Evolutionary conservation across 37 sponge, comb jelly and placozoan species (phyloP), one percentile per base, ranked within the genome.

Genomic region (Ianthella basta): DNA sequence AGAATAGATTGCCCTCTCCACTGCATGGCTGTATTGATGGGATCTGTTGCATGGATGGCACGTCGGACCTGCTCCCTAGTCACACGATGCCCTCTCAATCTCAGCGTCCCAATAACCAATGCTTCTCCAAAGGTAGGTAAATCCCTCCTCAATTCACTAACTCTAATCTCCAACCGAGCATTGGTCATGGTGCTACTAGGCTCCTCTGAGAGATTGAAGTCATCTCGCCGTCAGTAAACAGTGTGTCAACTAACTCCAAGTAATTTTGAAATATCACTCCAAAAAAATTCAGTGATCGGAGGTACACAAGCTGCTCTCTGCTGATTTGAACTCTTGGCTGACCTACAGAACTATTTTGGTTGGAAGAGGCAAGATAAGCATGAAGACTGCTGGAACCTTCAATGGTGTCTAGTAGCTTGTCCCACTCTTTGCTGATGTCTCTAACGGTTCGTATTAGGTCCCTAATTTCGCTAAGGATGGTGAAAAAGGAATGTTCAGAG

Each of bases 211-310:
- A 80, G 55, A 29, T 73, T 82, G 60, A 69, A 90, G 30, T 90
- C 91, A 25, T 55, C 32, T 35, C 85, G 32, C 34, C 89, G 37
- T 8, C 89, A 41, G 50, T 84, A 89, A 8, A 89, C 39, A 8
- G 89, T 89, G 85, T 84, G 80, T 23, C 53, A 13, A 16, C 85
- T 84, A 4, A 89, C 83, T 33, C 85, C 85, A 10, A 89, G 55
- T 35, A 89, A 29, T 30, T 10, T 29, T 36, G 90, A 86, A 74
- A 89, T 89, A 27, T 56, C 66, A 61, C 32, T 80, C 89, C 89
- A 89, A 73, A 53, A 80, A 89, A 89, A 23, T 64, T 70, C 44
- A 89, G 19, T 19, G 82, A 81, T n/a, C 63, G 25, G 24, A 89
- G 34, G 53, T 85, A 89, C 35, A 79, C 56, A 10, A 89, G 75